Conservation (phyloP, 2,113 vertebrate genomes). For the Leptobrachium leishanense region DNA sequence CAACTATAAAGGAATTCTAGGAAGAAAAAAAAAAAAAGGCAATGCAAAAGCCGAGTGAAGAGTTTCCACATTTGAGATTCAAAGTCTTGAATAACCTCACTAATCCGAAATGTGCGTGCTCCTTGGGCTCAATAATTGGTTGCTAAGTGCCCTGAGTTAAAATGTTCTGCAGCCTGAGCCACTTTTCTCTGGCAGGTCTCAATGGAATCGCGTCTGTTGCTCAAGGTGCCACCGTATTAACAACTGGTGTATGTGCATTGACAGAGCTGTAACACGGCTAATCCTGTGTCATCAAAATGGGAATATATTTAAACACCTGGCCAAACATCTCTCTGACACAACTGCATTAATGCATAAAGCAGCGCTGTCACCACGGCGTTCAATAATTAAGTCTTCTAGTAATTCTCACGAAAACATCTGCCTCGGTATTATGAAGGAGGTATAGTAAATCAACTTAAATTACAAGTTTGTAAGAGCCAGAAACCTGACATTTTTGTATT, state of each 20-base stretch:
- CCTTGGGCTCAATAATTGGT: slow-evolving; percentile 50
- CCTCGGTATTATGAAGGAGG: no score
- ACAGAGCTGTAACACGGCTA: background rate
- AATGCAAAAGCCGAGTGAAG: slow-evolving; percentile 54
- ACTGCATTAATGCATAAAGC: background rate
- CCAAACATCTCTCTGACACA: slow-evolving; percentile 6
- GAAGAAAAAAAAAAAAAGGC: slow-evolving; percentile 50
- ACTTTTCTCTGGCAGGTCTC: slow-evolving; percentile 10
- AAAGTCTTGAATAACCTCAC: slow-evolving; percentile 56
- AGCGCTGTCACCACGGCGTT: background rate
- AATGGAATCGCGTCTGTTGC: background rate
- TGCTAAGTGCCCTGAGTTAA: slow-evolving; percentile 44
- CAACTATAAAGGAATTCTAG: slow-evolving; percentile 60
- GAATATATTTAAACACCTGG: background rate
- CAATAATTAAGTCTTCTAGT: background rate
- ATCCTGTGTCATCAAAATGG: slow-evolving; percentile 6
- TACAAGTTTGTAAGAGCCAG: no score
- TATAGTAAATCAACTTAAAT: no score
- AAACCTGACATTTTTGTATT: no score
- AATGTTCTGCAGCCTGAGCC: slow-evolving; percentile 17
- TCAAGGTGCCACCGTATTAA: background rate
- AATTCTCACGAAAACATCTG: no score
- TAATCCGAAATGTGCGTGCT: slow-evolving; percentile 52
- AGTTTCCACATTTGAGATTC: slow-evolving; percentile 55
- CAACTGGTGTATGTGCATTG: background rate